A percentile compares a stretch with the other conserved stretches of the same genome.
phyloP scores from a whole-genome alignment of 2,113 vertebrate species.

The Psephotus haematonotus region DNA sequence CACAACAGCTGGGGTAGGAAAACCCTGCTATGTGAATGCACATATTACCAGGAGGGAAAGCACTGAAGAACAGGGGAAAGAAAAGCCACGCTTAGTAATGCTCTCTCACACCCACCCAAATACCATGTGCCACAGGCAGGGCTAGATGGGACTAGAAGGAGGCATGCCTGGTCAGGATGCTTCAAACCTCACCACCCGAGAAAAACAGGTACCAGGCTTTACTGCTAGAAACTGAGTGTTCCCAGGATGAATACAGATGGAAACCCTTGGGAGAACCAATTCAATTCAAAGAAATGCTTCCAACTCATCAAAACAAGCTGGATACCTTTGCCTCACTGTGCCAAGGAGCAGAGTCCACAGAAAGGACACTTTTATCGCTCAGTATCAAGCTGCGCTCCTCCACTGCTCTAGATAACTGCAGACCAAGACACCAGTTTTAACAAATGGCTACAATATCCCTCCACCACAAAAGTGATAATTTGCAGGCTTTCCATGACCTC shows the following conservation, averaged over 20 bases:
- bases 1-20: background rate
- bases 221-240: background rate
- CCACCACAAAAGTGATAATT: conserved; percentile 36
- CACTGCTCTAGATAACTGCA: background rate
- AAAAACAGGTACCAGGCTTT: background rate
- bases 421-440: conserved; percentile 3
- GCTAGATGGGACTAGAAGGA: background rate
- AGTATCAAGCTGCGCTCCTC: background rate
- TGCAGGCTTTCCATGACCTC: conserved; percentile 59
- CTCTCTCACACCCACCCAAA: background rate
- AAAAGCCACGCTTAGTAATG: background rate
- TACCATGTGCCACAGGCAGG: fast-evolving
- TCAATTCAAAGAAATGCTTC: background rate
- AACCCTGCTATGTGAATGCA: background rate
- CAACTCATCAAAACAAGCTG: background rate
- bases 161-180: background rate
- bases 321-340: background rate
- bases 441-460: background rate
- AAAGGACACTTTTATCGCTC: background rate
- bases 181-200: background rate
- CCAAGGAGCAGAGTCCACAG: background rate
- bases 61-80: background rate
- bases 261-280: background rate
- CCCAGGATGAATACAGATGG: background rate
- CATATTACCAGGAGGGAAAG: fast-evolving